Evolutionary conservation across 2,888 invertebrate genomes (phyloP).

Genomic region (Stomorhina lunata): DNA sequence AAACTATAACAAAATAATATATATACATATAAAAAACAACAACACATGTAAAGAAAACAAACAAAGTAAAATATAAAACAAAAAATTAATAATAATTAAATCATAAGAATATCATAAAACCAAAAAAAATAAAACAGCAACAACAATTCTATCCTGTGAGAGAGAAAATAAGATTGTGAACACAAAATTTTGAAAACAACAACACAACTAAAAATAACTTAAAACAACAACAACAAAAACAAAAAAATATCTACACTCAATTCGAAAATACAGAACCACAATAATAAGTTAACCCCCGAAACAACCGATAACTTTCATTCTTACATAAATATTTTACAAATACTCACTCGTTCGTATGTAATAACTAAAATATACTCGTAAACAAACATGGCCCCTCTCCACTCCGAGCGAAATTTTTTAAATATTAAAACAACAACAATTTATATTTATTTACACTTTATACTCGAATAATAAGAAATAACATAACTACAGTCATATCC

Average conservation of each 20-base stretch:
- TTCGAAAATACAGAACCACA: not conserved
- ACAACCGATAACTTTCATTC: not conserved
- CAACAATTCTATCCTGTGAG: conserved; percentile 70
- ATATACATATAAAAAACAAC: conserved; percentile 44
- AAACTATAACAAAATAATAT: conserved; percentile 23
- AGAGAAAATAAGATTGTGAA: conserved; percentile 79
- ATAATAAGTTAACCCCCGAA: not conserved
- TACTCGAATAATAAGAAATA: no score
- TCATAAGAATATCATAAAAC: conserved; percentile 46
- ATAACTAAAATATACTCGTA: no score
- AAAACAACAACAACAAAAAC: conserved; percentile 35
- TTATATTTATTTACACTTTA: no score
- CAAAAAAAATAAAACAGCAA: conserved; percentile 45
- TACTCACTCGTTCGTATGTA: not conserved
- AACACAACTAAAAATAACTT: no score
- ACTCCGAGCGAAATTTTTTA: not conserved
- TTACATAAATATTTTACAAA: not conserved
- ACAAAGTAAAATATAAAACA: conserved; percentile 48
- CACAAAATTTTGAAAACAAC: conserved; percentile 66
- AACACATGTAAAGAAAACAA: conserved; percentile 63
- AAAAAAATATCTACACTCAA: conserved; percentile 22
- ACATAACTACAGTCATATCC: not conserved
- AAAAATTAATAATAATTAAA: conserved; percentile 49
- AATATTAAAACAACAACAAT: no score
- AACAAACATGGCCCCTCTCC: not conserved